Evolutionary conservation across 2,113 vertebrate species (phyloP).

Genomic region (Phaethornis superciliosus): DNA sequence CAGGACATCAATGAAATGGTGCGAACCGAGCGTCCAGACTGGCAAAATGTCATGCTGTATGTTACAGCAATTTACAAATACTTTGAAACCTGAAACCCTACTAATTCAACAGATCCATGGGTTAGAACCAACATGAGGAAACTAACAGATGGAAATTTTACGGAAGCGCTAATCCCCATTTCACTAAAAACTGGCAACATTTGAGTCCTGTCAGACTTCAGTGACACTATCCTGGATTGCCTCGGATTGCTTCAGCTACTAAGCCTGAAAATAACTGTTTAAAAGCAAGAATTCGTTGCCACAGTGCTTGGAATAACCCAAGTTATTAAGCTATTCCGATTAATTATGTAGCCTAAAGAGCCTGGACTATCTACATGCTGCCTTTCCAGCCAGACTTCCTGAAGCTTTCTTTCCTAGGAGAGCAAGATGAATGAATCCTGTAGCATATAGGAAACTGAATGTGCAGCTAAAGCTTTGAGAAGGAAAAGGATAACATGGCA

Average conservation of each 20-base stretch:
- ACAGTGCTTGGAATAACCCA: background rate
- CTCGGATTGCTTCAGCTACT: constrained; percentile 14
- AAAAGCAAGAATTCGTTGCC: constrained; percentile 26
- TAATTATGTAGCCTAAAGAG: constrained; percentile 42
- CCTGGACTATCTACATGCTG: background rate
- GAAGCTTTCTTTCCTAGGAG: constrained; percentile 13
- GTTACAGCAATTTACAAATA: constrained; percentile 98
- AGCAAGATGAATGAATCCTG: background rate
- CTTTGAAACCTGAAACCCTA: constrained; percentile 91
- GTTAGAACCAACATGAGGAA: background rate
- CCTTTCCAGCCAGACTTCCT: background rate
- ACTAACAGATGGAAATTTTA: constrained; percentile 16
- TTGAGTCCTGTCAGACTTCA: constrained; percentile 36
- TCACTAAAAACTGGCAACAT: constrained; percentile 56
- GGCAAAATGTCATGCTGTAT: constrained; percentile 97
- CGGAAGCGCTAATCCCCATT: constrained; percentile 35
- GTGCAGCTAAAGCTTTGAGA: constrained; percentile 23
- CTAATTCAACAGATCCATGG: background rate
- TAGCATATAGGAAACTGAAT: background rate
- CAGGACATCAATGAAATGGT: constrained; percentile 98
- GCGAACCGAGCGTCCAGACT: constrained; percentile 92
- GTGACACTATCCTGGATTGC: background rate
- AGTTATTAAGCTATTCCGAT: constrained; percentile 50
- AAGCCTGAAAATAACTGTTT: constrained; percentile 4
- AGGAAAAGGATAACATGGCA: constrained; percentile 21